Base-by-base conservation (phyloP, 1,140 invertebrate genomes). In the Battus philenor region DNA sequence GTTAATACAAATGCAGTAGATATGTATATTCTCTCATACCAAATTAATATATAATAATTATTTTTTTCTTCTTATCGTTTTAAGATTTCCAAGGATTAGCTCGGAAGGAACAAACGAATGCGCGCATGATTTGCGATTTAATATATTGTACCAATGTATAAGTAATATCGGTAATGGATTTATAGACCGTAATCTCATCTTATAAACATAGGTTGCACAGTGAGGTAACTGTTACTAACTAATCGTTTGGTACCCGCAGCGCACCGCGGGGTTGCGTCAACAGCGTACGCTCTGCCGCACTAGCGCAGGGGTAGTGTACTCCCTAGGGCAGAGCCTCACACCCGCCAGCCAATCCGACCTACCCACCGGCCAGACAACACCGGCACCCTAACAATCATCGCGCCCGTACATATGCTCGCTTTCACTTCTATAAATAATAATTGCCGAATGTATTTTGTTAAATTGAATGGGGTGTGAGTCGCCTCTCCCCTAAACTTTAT, bases 351-450 rank as follows among this genome's bases (percentile, higher is more conserved):
- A 84, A 84, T 84, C 63, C 54, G 31, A 47, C 46, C 36, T 50
- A 51, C n/a, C n/a, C n/a, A n/a, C n/a, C n/a, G n/a, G n/a, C n/a
- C n/a, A n/a, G n/a, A n/a, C n/a, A n/a, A n/a, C n/a, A n/a, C n/a
- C n/a, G n/a, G n/a, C n/a, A 50, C 62, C 69, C 62, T 61, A 67
- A 66, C 75, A 70, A 70, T 70, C 54, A 57, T 54, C 50, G 43
- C 31, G 54, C 52, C 18, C 43, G 67, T 71, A 79, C 80, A 81
- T 80, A 84, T 81, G 77, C 68, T 78, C 51, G 55, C 60, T 68
- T 74, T 78, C 72, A 70, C 68, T 71, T 57, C 55, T 75, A n/a
- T n/a, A 75, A 84, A 81, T 78, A 80, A 76, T 80, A 74, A 82
- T 76, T 70, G 65, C 66, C 46, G 55, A 69, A n/a, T n/a, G n/a